A percentile compares a stretch with the other conserved stretches of the same genome.
Evolutionary conservation across 1,140 invertebrate genomes (phyloP).

Genomic region (Ceratina calcarata): DNA sequence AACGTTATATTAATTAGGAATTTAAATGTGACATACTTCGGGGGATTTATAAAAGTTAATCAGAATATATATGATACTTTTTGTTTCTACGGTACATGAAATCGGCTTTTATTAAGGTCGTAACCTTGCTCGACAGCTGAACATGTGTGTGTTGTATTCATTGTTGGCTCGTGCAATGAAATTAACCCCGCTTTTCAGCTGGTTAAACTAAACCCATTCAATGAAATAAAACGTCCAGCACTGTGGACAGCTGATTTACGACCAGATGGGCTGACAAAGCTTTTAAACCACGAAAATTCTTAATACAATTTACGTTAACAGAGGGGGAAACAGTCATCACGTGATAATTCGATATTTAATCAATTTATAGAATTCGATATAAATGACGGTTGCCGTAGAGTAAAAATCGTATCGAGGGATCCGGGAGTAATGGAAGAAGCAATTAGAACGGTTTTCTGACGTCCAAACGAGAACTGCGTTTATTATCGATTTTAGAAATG

Average conservation of each 20-base stretch:
- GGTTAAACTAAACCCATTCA: not conserved
- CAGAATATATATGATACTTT: too few species aligned
- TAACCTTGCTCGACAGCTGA: not conserved
- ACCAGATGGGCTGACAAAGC: too few species aligned
- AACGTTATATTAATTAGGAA: too few species aligned
- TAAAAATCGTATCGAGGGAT: too few species aligned
- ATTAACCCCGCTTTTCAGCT: not conserved
- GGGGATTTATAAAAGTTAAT: too few species aligned
- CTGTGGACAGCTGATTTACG: not conserved
- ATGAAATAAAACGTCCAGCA: not conserved
- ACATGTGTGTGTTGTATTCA: not conserved
- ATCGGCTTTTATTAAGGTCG: conserved; percentile 2
- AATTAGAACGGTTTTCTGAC: not conserved
- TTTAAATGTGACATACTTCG: too few species aligned
- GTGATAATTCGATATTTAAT: too few species aligned
- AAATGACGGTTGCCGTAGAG: too few species aligned
- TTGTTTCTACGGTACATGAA: too few species aligned
- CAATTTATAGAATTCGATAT: not conserved
- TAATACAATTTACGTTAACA: too few species aligned
- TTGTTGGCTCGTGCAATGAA: not conserved
- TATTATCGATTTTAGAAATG: not conserved
- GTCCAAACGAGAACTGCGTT: not conserved
- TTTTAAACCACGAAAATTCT: too few species aligned
- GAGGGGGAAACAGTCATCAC: too few species aligned
- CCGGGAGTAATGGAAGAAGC: not conserved